phyloP scores from a whole-genome alignment of 2,888 invertebrate species.

The Lasioglossum morio region DNA sequence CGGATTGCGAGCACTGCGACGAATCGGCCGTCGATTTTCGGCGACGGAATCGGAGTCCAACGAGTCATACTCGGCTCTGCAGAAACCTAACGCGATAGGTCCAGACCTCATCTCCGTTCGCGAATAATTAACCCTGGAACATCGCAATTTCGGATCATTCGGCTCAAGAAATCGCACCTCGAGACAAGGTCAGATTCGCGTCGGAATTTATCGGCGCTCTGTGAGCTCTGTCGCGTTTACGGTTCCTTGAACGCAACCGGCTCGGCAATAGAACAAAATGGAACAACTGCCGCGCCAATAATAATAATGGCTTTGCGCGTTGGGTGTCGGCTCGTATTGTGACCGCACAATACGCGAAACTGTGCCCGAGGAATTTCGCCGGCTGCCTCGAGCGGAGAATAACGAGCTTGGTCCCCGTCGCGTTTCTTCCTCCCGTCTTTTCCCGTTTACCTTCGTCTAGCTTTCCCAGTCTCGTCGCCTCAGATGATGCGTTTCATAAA shows the following conservation, averaged over 20 bases:
- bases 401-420: conserved; percentile 47
- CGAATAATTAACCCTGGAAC: neutral
- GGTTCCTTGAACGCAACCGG: conserved; percentile 8
- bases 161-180: neutral
- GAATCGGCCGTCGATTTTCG: conserved; percentile 20
- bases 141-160: neutral
- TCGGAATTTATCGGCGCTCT: conserved; percentile 26
- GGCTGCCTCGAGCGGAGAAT: conserved; percentile 47
- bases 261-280: conserved; percentile 46
- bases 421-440: conserved; percentile 1
- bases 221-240: neutral
- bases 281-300: conserved; percentile 50
- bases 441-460: neutral
- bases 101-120: neutral
- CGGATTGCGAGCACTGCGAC: conserved; percentile 25
- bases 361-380: conserved; percentile 47
- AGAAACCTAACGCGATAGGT: neutral
- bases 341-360: conserved; percentile 40
- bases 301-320: conserved; percentile 57
- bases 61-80: neutral
- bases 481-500: conserved; percentile 33
- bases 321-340: conserved; percentile 40
- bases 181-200: neutral
- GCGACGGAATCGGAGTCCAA: neutral
- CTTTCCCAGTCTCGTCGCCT: neutral